Evolutionary conservation across 2,888 invertebrate species (phyloP).

Genomic region (Keiferia lycopersicella): DNA sequence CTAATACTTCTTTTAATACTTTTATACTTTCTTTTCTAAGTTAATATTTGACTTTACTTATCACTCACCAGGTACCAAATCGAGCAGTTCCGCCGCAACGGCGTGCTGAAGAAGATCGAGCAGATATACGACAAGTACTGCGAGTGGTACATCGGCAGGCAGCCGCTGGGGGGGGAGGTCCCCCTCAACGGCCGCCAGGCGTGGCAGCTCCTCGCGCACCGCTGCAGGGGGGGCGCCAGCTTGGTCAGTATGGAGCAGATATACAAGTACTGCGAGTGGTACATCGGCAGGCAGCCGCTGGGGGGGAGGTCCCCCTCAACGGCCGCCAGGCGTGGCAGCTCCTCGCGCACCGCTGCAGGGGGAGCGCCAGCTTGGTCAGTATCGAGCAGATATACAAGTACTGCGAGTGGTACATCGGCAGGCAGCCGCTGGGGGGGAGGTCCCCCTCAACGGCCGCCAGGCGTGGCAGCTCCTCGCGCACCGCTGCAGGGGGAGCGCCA

Average conservation of each 20-base stretch:
- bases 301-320: background rate
- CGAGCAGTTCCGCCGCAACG: slow-evolving; percentile 83
- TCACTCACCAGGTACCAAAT: slow-evolving; percentile 82
- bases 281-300: no score
- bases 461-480: slow-evolving; percentile 87
- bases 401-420: slow-evolving; percentile 83
- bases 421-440: slow-evolving; percentile 48
- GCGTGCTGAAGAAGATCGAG: slow-evolving; percentile 83
- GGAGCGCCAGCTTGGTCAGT: background rate
- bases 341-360: background rate
- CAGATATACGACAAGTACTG: slow-evolving; percentile 84
- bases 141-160: slow-evolving; percentile 81
- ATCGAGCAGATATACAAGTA: slow-evolving; percentile 63
- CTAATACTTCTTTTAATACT: no score
- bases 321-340: background rate
- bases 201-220: slow-evolving; percentile 86
- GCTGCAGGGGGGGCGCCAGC: slow-evolving; percentile 78
- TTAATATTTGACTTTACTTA: no score
- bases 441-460: slow-evolving; percentile 82
- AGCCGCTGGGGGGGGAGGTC: slow-evolving; percentile 46
- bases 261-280: no score
- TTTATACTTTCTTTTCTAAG: no score
- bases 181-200: slow-evolving; percentile 83
- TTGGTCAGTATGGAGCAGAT: slow-evolving; percentile 69
- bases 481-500: slow-evolving; percentile 77